These are phyloP conservation scores for Himalopsyche phryganea DNA, from an alignment of 1,140 invertebrate genomes.

Conservation along the genomic window DNA sequence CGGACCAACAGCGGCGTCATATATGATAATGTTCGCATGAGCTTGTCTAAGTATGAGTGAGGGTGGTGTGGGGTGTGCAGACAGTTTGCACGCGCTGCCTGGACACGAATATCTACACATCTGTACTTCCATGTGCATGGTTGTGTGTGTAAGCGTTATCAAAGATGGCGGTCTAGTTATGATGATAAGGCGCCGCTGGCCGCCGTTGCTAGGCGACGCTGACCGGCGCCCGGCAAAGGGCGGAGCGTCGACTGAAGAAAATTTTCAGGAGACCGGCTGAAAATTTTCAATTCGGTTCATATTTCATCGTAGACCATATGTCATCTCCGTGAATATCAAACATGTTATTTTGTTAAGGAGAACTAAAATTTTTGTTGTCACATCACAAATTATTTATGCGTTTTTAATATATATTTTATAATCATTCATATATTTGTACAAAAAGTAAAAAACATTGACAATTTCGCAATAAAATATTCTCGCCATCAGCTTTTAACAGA, in stretches of 20 bases:
- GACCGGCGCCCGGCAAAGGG: slow-evolving; percentile 47
- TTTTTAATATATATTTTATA: too few species aligned
- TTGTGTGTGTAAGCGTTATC: slow-evolving; percentile 33
- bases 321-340: too few species aligned
- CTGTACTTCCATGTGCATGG: background rate
- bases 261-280: too few species aligned
- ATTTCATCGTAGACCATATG: too few species aligned
- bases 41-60: slow-evolving; percentile 39
- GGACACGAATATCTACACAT: slow-evolving; percentile 28
- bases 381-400: too few species aligned
- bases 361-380: too few species aligned
- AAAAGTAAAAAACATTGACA: too few species aligned
- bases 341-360: too few species aligned
- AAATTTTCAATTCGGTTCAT: too few species aligned
- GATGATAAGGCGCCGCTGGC: slow-evolving; percentile 49
- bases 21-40: slow-evolving; percentile 41
- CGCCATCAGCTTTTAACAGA: too few species aligned
- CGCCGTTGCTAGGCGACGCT: slow-evolving; percentile 48
- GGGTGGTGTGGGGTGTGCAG: slow-evolving; percentile 18
- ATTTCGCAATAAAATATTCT: too few species aligned
- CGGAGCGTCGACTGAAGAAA: slow-evolving; percentile 34
- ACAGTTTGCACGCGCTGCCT: slow-evolving; percentile 24
- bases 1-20: background rate
- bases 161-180: slow-evolving; percentile 53
- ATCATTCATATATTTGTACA: too few species aligned